Conservation (phyloP, 2,113 vertebrate genomes). For the Nerophis ophidion region DNA sequence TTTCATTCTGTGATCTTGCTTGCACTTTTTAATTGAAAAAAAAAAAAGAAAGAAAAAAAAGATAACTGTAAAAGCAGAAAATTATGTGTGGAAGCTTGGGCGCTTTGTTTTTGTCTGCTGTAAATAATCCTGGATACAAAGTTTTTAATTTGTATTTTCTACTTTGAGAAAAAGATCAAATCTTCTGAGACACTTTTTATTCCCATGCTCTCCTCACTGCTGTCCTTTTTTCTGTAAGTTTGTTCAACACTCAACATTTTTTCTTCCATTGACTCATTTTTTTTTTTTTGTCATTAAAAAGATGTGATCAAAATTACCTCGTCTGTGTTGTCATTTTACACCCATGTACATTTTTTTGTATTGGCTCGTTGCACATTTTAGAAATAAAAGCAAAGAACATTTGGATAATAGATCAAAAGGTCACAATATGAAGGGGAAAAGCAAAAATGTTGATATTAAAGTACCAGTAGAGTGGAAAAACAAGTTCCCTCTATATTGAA, state of each 20-base stretch:
- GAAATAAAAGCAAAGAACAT: background rate
- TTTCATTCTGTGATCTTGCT: slow-evolving; percentile 72
- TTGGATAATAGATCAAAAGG: no score
- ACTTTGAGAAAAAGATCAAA: slow-evolving; percentile 55
- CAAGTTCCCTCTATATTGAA: no score
- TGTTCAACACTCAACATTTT: slow-evolving; percentile 55
- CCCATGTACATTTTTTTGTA: background rate
- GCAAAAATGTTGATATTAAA: no score
- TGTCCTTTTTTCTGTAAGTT: slow-evolving; percentile 69
- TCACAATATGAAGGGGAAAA: no score
- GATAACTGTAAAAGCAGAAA: slow-evolving; percentile 44
- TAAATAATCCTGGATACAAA: slow-evolving; percentile 52
- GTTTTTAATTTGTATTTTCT: slow-evolving; percentile 65
- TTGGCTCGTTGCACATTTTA: background rate
- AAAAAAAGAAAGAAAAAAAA: slow-evolving; percentile 50
- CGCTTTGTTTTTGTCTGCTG: slow-evolving; percentile 51
- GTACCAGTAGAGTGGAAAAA: no score
- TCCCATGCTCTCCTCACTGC: slow-evolving; percentile 52
- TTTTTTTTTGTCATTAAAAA: slow-evolving; percentile 70
- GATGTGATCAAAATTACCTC: slow-evolving; percentile 62
- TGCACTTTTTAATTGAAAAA: slow-evolving; percentile 55
- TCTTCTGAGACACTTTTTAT: slow-evolving; percentile 55
- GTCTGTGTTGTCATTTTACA: slow-evolving; percentile 28
- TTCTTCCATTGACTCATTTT: slow-evolving; percentile 61
- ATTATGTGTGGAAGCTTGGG: slow-evolving; percentile 34